These are phyloP conservation scores for Bubalus kerabau DNA, from an alignment of 2,113 vertebrate genomes.

Conservation along the genomic window DNA sequence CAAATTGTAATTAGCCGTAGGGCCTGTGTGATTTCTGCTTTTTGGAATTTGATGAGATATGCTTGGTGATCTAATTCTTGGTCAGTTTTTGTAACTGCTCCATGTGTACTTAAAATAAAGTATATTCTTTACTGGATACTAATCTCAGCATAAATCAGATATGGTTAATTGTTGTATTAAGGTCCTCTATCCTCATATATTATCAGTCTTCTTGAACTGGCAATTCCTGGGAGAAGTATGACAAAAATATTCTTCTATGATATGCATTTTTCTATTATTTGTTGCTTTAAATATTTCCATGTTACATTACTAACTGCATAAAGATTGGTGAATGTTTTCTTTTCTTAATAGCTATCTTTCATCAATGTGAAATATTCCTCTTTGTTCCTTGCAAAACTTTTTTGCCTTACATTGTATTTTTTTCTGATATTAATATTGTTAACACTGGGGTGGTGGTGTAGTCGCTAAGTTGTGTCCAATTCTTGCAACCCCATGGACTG, in stretches of 20 bases:
- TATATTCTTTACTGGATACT: conserved; percentile 4
- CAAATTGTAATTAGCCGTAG: background rate
- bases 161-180: background rate
- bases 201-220: background rate
- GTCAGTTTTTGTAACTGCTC: conserved; percentile 21
- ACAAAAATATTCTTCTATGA: background rate
- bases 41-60: conserved; percentile 36
- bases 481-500: background rate
- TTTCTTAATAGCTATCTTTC: background rate
- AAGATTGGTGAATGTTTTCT: background rate
- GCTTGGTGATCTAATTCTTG: conserved; percentile 8
- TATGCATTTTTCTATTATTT: background rate
- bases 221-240: background rate
- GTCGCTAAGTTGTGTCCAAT: background rate
- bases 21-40: background rate
- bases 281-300: background rate
- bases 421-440: background rate
- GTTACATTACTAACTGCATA: background rate
- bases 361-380: background rate
- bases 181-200: background rate
- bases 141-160: background rate
- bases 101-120: background rate
- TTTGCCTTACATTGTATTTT: background rate
- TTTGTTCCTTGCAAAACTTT: background rate
- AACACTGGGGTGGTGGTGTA: background rate